Evolutionary conservation across 2,888 invertebrate genomes (phyloP), one percentile per base, ranked within the genome.

Genomic region (Dynastes grantii): DNA sequence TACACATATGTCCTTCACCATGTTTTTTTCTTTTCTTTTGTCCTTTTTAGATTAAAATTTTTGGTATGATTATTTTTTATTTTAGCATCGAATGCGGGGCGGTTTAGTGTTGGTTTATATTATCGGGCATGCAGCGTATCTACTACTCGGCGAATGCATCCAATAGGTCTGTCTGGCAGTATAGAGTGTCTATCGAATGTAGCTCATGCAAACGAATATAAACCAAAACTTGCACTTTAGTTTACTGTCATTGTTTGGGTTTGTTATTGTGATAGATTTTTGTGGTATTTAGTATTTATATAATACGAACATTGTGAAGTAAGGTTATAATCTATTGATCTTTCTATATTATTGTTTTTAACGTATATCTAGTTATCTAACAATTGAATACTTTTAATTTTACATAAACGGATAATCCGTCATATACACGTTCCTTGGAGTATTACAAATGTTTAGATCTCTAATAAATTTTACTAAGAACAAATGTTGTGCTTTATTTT

Each of bases 381-480:
- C 22, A 22, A 49, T 76, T 22, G 61, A 61, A 13, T 49, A 40
- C 49, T 49, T 75, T 61, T 75, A 58, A 73, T 73, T 73, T 61
- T 75, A 75, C 61, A 61, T 22, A 49, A 61, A 61, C 45, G 29
- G 51, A 27, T 75, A 40, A 27, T 45, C 45, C 45, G 45, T 58
- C 5, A 40, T 58, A 16, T 61, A 75, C 58, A 61, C 61, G 77
- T 77, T 77, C 77, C 77, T 77, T 45, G 61, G 61, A 63, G 64
- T 76, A 76, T 76, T 76, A 63, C 61, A 58, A 58, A 77, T 68
- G 77, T 77, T 67, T 65, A 76, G 77, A 77, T 77, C 77, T 77
- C 77, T 58, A 77, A 77, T 77, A 77, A 77, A 77, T 77, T 77
- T 77, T 77, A 77, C 68, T 58, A 67, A 77, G 64, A 49, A 6